Base-by-base conservation (phyloP, 2,113 vertebrate genomes). In the Brachyistius frenatus region DNA sequence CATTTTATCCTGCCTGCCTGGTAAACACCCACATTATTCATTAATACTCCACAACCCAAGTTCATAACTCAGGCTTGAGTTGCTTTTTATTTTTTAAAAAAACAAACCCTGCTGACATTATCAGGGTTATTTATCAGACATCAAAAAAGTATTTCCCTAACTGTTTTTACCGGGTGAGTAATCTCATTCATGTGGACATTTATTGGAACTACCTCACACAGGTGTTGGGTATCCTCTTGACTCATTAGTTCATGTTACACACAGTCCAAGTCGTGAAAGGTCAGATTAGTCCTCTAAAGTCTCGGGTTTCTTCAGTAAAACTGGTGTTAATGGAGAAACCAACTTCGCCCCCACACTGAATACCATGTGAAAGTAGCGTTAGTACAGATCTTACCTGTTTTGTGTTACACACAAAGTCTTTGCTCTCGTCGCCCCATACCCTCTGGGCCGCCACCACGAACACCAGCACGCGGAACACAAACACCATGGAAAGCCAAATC, bases 401-500 rank as follows among this genome's bases (percentile, higher is more conserved):
- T 0, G 97, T 99, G 79, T 99, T 99, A 78, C 98, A 99, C 52
- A 96, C 96, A 0, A 99, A 99, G 68, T 98, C 97, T 78, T 96
- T 98, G 91, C 86, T 96, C 77, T 99, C 97, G 0, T 99, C 97
- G 0, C 97, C 96, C 98, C 98, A 99, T 41, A 99, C 97, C 0
- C 89, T 93, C 91, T 99, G 97, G 0, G 97, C 97, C 0, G 97
- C 98, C 79, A 99, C 97, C 85, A 99, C 97, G 0, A 97, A 99
- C 73, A 99, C 97, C 88, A 99, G 81, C 53, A 99, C 93, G 0
- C 97, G 95, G 87, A 99, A 99, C 23, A 98, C 93, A 0, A 99
- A 99, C 79, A 99, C 97, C 83, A 99, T 94, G 0, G 97, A 98
- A 67, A 99, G 95, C 98, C 98, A 99, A 78, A 99, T 96, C 75